These are phyloP conservation scores for Leptinotarsa lineolata DNA, from an alignment of 1,140 invertebrate species.

Conservation along the genomic window DNA sequence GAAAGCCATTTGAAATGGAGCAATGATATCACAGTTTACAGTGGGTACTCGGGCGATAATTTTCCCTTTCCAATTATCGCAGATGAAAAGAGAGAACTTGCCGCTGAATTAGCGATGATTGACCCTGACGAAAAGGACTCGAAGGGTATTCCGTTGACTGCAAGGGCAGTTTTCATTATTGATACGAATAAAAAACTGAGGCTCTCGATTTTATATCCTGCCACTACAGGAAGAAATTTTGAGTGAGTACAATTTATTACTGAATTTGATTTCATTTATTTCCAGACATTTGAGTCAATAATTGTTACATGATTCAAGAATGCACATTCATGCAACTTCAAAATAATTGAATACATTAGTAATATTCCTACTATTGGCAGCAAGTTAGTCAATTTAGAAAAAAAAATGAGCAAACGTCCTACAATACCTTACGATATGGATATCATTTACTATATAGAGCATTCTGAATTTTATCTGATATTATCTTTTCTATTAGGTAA, in stretches of 20 bases:
- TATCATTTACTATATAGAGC: too few relatives aligned
- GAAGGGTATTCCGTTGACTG: constrained; percentile 75
- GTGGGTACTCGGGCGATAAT: constrained; percentile 66
- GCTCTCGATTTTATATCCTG: constrained; percentile 87
- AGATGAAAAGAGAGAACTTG: constrained; percentile 77
- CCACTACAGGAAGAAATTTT: constrained; percentile 89
- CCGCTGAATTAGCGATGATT: constrained; percentile 82
- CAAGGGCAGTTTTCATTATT: constrained; percentile 85
- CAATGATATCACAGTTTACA: constrained; percentile 79
- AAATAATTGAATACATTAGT: too few relatives aligned
- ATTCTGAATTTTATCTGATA: too few relatives aligned
- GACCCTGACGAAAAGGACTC: constrained; percentile 78
- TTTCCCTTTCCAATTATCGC: constrained; percentile 90
- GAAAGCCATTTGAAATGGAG: constrained; percentile 81
- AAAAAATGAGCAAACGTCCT: too few relatives aligned
- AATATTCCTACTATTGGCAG: too few relatives aligned
- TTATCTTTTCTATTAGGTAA: too few relatives aligned
- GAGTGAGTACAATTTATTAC: constrained; percentile 63
- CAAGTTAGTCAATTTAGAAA: too few relatives aligned
- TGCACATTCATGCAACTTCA: too few relatives aligned
- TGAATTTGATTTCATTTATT: too few relatives aligned
- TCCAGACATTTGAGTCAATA: too few relatives aligned
- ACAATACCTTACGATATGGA: too few relatives aligned
- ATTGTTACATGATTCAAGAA: too few relatives aligned
- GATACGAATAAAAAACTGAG: constrained; percentile 85